Percentiles rank a stretch among this genome's conserved stretches.
Evolutionary conservation across 2,888 invertebrate genomes (phyloP).

Genomic region (Serrognathus titanus): DNA sequence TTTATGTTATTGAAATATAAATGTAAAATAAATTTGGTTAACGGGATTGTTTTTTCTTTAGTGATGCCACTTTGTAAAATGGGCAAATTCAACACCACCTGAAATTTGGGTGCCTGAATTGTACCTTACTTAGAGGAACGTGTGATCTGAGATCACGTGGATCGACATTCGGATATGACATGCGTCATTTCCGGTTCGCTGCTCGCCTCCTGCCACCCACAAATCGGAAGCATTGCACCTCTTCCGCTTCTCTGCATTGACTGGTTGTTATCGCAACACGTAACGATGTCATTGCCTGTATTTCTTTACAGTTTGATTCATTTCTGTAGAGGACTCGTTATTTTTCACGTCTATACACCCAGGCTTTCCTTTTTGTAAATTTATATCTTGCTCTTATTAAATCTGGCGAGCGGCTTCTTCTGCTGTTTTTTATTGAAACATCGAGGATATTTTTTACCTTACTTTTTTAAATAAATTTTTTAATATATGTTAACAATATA

Average conservation of each 20-base stretch:
- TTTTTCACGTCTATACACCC: not conserved
- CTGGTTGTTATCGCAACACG: slow-evolving; percentile 25
- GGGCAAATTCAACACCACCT: not conserved
- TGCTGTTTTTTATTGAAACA: no score
- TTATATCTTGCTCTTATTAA: not conserved
- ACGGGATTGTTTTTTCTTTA: no score
- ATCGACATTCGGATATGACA: slow-evolving; percentile 32
- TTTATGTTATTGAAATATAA: no score
- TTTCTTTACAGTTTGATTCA: slow-evolving; percentile 4
- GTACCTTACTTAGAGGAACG: slow-evolving; percentile 9
- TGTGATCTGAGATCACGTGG: slow-evolving; percentile 31
- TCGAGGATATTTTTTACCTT: no score
- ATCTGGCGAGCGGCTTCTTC: no score
- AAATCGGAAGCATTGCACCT: slow-evolving; percentile 22
- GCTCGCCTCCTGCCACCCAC: slow-evolving; percentile 27
- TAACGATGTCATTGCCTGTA: slow-evolving; percentile 23
- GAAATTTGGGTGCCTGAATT: not conserved
- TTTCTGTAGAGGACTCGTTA: not conserved
- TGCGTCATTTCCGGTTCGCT: slow-evolving; percentile 35
- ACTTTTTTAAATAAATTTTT: no score
- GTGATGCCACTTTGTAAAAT: no score
- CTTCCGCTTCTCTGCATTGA: slow-evolving; percentile 15
- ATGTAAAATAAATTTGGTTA: no score
- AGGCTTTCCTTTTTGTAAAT: slow-evolving; percentile 1
- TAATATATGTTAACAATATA: no score